A percentile compares a stretch with the other conserved stretches of the same genome.
These are phyloP conservation scores for Brevipalpus yothersi DNA, from an alignment of 1,140 invertebrate genomes.

Conservation along the genomic window DNA sequence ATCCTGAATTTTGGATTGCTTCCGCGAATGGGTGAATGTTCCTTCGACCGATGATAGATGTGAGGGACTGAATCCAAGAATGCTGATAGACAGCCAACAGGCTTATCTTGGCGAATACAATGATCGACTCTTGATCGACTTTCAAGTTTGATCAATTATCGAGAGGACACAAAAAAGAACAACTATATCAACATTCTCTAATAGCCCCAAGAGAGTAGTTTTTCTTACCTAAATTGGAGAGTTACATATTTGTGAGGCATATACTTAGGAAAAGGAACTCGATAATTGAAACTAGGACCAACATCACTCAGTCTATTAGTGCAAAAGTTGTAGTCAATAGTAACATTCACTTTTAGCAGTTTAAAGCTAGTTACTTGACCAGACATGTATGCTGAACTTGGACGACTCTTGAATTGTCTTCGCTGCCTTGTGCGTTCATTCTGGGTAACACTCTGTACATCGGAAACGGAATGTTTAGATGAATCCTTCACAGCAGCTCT, in stretches of 20 bases:
- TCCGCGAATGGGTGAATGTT: slow-evolving; percentile 8
- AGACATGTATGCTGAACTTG: no score
- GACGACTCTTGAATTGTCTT: no score
- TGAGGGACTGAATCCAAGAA: slow-evolving; percentile 6
- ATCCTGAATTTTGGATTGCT: slow-evolving; percentile 12
- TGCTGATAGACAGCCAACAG: slow-evolving; percentile 5
- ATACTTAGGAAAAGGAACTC: slow-evolving; percentile 12
- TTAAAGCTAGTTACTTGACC: background rate
- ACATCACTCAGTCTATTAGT: slow-evolving; percentile 7
- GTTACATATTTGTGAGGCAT: slow-evolving; percentile 13
- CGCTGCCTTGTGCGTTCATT: no score
- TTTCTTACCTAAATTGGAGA: slow-evolving; percentile 11
- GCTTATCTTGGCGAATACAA: slow-evolving; percentile 9
- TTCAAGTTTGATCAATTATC: slow-evolving; percentile 4
- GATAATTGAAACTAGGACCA: slow-evolving; percentile 11
- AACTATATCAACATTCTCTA: background rate
- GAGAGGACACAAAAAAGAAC: background rate
- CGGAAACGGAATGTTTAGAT: no score
- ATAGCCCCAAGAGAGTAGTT: background rate
- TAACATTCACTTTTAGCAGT: slow-evolving; percentile 12
- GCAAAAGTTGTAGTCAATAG: slow-evolving; percentile 11
- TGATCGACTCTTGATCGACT: slow-evolving; percentile 11
- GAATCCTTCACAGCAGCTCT: no score
- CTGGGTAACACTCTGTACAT: no score
- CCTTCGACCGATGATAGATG: slow-evolving; percentile 5